Conservation (phyloP, 2,888 invertebrate species). For the Cephus nigrinus region DNA sequence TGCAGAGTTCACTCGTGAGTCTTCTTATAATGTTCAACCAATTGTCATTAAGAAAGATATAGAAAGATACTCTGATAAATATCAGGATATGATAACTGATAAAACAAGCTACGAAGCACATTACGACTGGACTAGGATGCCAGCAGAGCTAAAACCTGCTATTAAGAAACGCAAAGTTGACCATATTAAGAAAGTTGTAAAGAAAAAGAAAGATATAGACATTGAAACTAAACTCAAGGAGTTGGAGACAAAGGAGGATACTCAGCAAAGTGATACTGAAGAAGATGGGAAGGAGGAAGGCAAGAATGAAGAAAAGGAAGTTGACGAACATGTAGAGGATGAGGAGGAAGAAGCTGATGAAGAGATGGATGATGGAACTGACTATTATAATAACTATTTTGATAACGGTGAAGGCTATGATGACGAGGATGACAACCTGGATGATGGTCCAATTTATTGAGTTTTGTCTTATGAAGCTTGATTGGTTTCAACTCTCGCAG, state of each 20-base stretch:
- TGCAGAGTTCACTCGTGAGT: conserved; percentile 77
- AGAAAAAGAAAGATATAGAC: conserved; percentile 48
- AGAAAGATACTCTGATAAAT: conserved; percentile 59
- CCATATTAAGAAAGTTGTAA: conserved; percentile 23
- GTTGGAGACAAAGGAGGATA: conserved; percentile 74
- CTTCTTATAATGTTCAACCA: conserved; percentile 69
- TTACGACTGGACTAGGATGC: conserved; percentile 57
- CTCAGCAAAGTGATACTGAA: conserved; percentile 61
- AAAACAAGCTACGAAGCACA: conserved; percentile 44
- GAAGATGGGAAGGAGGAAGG: conserved; percentile 68
- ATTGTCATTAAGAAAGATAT: conserved; percentile 50
- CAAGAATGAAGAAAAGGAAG: conserved; percentile 70
- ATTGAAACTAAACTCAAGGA: conserved; percentile 70
- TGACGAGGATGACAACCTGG: conserved; percentile 87
- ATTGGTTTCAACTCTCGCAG: not conserved
- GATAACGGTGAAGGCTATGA: conserved; percentile 90
- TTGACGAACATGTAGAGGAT: conserved; percentile 70
- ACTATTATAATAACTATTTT: conserved; percentile 88
- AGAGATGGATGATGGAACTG: conserved; percentile 90
- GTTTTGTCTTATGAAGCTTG: not conserved
- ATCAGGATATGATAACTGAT: conserved; percentile 44
- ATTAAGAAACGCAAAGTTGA: conserved; percentile 38
- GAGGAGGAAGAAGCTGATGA: conserved; percentile 79
- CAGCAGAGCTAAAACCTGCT: conserved; percentile 49
- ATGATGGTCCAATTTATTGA: conserved; percentile 85